Conservation (phyloP, 2,113 vertebrate species). For the Clupea harengus region DNA sequence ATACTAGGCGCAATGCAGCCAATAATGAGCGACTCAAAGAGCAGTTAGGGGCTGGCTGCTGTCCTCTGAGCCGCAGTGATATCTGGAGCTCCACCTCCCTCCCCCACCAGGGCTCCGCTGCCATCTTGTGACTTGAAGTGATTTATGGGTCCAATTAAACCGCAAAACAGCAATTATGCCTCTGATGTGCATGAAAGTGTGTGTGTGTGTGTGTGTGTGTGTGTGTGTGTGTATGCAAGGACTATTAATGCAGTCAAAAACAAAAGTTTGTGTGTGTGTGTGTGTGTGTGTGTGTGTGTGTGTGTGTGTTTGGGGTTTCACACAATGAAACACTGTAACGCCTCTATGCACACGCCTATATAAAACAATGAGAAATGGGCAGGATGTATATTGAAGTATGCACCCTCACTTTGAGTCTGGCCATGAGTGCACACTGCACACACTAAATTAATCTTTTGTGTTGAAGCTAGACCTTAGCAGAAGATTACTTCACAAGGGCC, state of each 20-base stretch:
- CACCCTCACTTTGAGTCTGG: neutral
- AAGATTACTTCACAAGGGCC: neutral
- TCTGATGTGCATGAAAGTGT: slow-evolving; percentile 2
- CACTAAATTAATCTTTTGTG: neutral
- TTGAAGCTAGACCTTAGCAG: too few species aligned
- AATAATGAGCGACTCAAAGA: neutral
- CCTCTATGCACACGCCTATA: neutral
- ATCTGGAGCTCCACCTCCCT: slow-evolving; percentile 7
- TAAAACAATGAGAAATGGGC: neutral
- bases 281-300: too few species aligned
- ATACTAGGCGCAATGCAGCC: neutral
- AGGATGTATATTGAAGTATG: neutral
- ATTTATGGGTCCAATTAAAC: slow-evolving; percentile 41
- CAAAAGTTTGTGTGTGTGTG: neutral
- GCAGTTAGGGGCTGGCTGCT: neutral
- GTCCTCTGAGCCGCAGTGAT: slow-evolving; percentile 16
- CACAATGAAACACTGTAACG: neutral
- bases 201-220: neutral
- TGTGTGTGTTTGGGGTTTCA: neutral
- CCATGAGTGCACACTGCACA: neutral
- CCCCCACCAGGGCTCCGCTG: neutral
- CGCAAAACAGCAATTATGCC: slow-evolving; percentile 32
- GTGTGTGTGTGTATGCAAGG: neutral
- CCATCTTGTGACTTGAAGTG: slow-evolving; percentile 11
- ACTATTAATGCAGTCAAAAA: neutral